A percentile compares a stretch with the other conserved stretches of the same genome.
phyloP scores from a whole-genome alignment of 2,113 vertebrate species.

The Formicarius rufipectus region DNA sequence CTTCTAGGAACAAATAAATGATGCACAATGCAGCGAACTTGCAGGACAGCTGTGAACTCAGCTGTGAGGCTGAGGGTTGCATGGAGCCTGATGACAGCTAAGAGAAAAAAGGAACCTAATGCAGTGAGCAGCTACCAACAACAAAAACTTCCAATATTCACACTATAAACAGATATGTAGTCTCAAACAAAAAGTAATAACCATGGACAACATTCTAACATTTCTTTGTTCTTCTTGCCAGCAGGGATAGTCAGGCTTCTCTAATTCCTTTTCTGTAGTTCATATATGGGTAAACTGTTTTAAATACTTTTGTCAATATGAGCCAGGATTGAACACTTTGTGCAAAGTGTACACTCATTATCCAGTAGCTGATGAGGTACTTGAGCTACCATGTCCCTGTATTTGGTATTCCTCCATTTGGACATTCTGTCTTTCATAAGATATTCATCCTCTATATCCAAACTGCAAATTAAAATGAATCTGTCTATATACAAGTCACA shows the following conservation, averaged over 20 bases:
- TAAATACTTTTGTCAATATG: background rate
- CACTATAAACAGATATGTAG: background rate
- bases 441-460: background rate
- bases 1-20: background rate
- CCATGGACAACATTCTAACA: background rate
- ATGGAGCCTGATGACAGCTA: background rate
- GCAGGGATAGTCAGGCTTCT: background rate
- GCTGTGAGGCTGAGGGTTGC: background rate
- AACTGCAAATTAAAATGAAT: background rate
- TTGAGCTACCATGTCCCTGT: background rate
- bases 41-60: background rate
- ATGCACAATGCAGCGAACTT: background rate
- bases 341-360: accelerated
- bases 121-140: background rate
- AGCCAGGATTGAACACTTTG: background rate
- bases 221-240: background rate
- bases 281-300: background rate
- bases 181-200: background rate
- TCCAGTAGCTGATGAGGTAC: background rate
- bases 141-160: background rate
- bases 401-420: background rate
- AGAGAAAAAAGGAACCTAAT: background rate
- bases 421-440: background rate
- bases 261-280: background rate
- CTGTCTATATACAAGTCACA: background rate